Base-by-base conservation (phyloP, 1,140 invertebrate species). In the Mercenaria mercenaria region DNA sequence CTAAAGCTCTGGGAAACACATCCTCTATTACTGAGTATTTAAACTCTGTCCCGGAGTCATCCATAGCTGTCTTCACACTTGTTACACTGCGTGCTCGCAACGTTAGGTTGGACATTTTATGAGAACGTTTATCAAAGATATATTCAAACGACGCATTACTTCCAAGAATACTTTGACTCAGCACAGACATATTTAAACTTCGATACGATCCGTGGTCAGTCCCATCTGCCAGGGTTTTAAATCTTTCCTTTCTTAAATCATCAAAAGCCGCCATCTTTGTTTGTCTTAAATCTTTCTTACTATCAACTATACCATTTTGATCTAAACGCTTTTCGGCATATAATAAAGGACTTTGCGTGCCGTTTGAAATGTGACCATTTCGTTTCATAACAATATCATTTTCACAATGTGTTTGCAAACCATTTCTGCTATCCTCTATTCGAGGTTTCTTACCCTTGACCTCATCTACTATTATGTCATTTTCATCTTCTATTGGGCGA, bases 111-210 rank as follows among this genome's bases (percentile, higher is more conserved):
- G 74, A 77, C 10, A 8, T 50, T 41, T 50, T 29, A 77, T 10
- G 1, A 29, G 23, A 18, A 26, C 3, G 8, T 61, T 82, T 59
- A 13, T 64, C 59, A 34, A 82, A 61, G 8, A 82, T 82, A 26
- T 61, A 18, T 23, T 29, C 23, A 52, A 82, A 82, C 11, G 79
- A 82, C 6, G 79, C 79, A 61, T 82, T 82, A 52, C 79, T 82
- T 37, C 79, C 79, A 37, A 82, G 32, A 23, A 82, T 64, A 8
- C 29, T 37, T n/a, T 82, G 79, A 32, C 79, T 82, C 34, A 61
- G 6, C 1, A 82, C 34, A 10, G 56, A 32, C 26, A 61, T 39
- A 32, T 82, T 82, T 6, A 82, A 23, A 64, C 79, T 82, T 39
- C 32, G 3, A 43, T 39, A 37, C 13, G 79, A 82, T 15, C 6